phyloP scores from a whole-genome alignment of 2,888 invertebrate genomes.

The Andrena hattorfiana region DNA sequence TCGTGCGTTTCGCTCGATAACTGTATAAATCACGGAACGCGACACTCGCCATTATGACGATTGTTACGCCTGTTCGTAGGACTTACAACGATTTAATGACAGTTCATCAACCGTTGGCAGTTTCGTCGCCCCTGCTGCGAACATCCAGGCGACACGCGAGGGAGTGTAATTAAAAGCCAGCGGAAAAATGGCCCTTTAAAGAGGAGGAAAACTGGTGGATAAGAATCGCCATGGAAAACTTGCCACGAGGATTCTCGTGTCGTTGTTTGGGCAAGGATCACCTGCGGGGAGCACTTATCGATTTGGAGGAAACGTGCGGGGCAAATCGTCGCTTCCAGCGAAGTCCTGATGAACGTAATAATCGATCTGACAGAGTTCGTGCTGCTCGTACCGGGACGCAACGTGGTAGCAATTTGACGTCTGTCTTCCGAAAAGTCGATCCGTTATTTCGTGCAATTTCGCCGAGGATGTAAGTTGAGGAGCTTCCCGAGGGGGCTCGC shows the following conservation, averaged over 20 bases:
- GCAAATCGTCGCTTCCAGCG: constrained; percentile 16
- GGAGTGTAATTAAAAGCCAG: background rate
- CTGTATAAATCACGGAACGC: constrained; percentile 45
- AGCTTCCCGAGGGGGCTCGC: background rate
- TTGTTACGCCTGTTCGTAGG: constrained; percentile 17
- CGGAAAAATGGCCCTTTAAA: background rate
- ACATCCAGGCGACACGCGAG: constrained; percentile 4
- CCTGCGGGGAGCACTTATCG: constrained; percentile 3
- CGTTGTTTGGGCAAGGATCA: background rate
- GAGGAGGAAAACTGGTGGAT: too few species aligned
- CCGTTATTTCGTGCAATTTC: constrained; percentile 4
- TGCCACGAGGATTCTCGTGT: background rate
- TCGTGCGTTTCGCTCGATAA: constrained; percentile 33
- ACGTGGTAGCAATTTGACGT: constrained; percentile 15
- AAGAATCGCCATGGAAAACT: too few species aligned
- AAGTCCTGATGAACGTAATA: constrained; percentile 12
- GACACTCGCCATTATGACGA: constrained; percentile 28
- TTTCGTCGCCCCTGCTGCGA: constrained; percentile 19
- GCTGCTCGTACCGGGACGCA: constrained; percentile 5
- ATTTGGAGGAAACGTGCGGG: constrained; percentile 10
- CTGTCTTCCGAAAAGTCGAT: constrained; percentile 10
- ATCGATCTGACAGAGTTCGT: constrained; percentile 10
- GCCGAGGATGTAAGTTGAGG: background rate
- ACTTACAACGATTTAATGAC: constrained; percentile 9
- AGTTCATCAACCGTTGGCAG: background rate